Conservation (phyloP, 2,797 vertebrate species). For the Pseudotriccus pelzelni region DNA sequence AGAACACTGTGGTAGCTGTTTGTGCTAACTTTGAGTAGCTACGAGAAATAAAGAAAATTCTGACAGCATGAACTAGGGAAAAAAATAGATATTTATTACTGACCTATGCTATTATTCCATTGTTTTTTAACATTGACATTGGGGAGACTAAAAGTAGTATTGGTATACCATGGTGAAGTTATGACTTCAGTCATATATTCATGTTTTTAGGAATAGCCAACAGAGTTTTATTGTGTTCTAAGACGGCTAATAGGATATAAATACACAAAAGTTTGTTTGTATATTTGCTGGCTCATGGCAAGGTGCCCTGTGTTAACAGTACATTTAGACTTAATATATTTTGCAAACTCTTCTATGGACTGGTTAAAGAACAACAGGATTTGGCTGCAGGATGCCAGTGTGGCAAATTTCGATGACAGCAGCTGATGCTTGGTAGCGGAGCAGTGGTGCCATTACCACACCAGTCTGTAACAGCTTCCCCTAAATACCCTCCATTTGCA, state of each 20-base stretch:
- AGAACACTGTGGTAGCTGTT: not conserved
- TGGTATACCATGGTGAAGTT: not conserved
- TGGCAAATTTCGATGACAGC: not conserved
- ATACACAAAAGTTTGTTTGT: not conserved
- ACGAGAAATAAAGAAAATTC: not conserved
- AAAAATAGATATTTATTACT: not conserved
- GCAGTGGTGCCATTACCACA: not conserved
- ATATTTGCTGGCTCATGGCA: not conserved
- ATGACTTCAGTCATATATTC: not conserved
- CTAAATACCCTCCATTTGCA: not conserved
- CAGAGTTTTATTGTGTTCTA: not conserved
- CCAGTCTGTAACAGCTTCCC: not conserved
- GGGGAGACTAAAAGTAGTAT: not conserved
- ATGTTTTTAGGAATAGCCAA: not conserved
- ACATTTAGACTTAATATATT: not conserved
- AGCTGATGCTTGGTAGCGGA: not conserved
- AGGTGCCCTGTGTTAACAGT: not conserved
- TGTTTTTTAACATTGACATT: not conserved
- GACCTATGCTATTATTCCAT: not conserved
- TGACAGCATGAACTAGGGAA: rapidly evolving
- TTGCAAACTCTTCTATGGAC: not conserved
- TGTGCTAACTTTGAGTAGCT: not conserved
- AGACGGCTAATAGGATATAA: not conserved
- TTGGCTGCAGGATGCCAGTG: not conserved
- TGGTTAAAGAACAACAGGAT: not conserved